Base-by-base conservation (phyloP, 2,888 invertebrate genomes). In the Nomada ruficornis region DNA sequence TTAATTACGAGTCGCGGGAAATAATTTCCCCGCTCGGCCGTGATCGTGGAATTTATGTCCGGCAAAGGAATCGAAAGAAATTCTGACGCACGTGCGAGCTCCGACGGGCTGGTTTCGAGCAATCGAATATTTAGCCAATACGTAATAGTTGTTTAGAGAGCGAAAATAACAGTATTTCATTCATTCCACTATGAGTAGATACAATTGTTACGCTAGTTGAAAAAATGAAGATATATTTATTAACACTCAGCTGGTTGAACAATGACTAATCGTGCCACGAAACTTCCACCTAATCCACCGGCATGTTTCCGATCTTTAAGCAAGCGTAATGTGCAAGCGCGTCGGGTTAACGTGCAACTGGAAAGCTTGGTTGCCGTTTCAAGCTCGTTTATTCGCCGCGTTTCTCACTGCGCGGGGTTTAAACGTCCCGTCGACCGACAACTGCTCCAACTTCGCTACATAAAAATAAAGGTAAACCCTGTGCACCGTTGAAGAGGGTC, bases 391-490 rank as follows among this genome's bases (percentile, higher is more conserved):
- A 80, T 62, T 20, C 52, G n/a, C 36, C n/a, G 29, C 47, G 74
- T 67, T 63, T 47, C 65, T 57, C 69, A 26, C 20, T 47, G 68
- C 50, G 64, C 52, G 55, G 42, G 76, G 79, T 83, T 85, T 79
- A 86, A 82, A 47, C 80, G 74, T 62, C n/a, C 55, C 59, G 65
- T 29, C 52, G 71, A 67, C 59, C 73, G 59, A 68, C 71, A 74
- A 71, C 71, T 65, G 63, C 63, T 36, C 23, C 73, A 86, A 84
- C 75, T 83, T 82, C 73, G 63, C 82, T 82, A 81, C 84, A 86
- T 90, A 90, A 88, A 89, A 90, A 88, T 90, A 86, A 89, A 86
- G 83, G 84, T 86, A 88, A 90, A 88, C 82, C 77, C 26, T 1
- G 44, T 1, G 52, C 10, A 54, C 23, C 23, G 72, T 10, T n/a